Evolutionary conservation across 2,113 vertebrate genomes (phyloP), one percentile per base, ranked within the genome.

Genomic region (Hymenochirus boettgeri): DNA sequence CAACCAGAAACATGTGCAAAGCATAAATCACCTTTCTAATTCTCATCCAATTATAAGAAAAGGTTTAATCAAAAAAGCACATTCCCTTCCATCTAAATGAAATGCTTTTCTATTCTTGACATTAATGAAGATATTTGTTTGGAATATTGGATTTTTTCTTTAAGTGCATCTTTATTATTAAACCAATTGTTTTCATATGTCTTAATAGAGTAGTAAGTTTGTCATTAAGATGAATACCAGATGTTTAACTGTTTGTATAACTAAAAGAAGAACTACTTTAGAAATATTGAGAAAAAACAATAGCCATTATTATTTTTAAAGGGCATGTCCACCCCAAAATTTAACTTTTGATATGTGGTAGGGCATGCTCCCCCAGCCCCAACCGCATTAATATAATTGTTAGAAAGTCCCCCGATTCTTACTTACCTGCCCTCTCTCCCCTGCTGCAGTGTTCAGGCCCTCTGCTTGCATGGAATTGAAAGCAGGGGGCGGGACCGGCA

Each of bases 131-230:
- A 46, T 35, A 65, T 56, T 52, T 57, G 23, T 57, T 23, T 23
- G 24, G 19, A 57, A 15, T 25, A 37, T 57, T 11, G 46, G 27
- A 26, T 45, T 56, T 45, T 47, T 35, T 65, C 18, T 22, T 48
- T 57, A 57, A 65, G 53, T 65, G 56, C 54, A 65, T 65, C 27
- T 48, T 65, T 65, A n/a, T 48, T 65, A 65, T 65, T 65, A 48
- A 65, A 57, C 19, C 62, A 65, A 65, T 65, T 65, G 53, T 56
- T 65, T 65, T 39, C 62, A 57, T 45, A 65, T 65, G 62, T 35
- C 62, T 57, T 57, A 57, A 57, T 65, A 21, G 39, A 57, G 62
- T 55, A 22, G 33, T 54, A 55, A 23, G 31, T 57, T 27, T 57
- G 45, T 65, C 53, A 57, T 33, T 23, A 33, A 57, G 53, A 65